These are phyloP conservation scores for Diarsia mendica DNA, from an alignment of 2,888 invertebrate species.

Conservation along the genomic window DNA sequence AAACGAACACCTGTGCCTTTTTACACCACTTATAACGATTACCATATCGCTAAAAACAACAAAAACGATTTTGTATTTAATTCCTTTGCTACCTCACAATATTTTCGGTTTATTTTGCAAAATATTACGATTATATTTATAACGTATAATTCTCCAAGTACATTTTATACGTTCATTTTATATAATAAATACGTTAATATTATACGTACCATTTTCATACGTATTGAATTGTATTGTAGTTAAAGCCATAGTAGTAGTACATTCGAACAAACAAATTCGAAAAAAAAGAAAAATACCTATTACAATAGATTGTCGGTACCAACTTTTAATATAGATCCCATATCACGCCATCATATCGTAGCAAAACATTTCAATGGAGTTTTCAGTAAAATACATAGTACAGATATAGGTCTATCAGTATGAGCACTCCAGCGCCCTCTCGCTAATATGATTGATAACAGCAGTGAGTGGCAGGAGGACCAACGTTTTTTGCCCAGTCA, in stretches of 20 bases:
- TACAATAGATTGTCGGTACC: neutral
- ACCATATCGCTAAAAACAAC: constrained; percentile 27
- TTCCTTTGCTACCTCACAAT: neutral
- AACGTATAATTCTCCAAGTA: constrained; percentile 4
- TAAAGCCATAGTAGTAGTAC: too few species aligned
- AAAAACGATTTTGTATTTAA: constrained; percentile 31
- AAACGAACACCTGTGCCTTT: constrained; percentile 40
- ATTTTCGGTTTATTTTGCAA: constrained; percentile 24
- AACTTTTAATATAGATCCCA: constrained; percentile 7
- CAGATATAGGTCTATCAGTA: constrained; percentile 1
- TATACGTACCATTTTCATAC: neutral
- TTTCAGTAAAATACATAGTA: neutral
- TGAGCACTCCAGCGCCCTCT: constrained; percentile 37
- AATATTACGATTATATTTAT: constrained; percentile 19
- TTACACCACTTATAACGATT: constrained; percentile 36
- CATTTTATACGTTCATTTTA: neutral
- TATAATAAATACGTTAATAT: neutral
- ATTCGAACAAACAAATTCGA: neutral
- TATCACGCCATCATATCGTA: neutral
- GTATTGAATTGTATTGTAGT: neutral
- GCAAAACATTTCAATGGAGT: constrained; percentile 3
- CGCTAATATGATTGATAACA: constrained; percentile 57
- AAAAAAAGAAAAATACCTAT: constrained; percentile 8
- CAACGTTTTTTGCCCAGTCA: constrained; percentile 44
- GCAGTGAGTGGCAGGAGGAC: constrained; percentile 46